phyloP scores from a whole-genome alignment of 1,140 invertebrate species.

The Neodiprion virginianus region DNA sequence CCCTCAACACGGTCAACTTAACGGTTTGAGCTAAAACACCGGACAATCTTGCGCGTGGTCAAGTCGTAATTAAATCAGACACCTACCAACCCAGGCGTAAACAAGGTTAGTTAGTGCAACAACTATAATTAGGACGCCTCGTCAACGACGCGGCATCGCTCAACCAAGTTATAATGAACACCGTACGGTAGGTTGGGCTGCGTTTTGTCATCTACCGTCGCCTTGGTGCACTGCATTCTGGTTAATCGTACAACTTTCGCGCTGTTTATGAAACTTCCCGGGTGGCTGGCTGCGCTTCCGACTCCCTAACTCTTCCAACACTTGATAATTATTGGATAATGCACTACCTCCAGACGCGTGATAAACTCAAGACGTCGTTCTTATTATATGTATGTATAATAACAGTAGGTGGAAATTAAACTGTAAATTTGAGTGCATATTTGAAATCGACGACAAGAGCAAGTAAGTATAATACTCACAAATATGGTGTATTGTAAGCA shows the following conservation, averaged over 20 bases:
- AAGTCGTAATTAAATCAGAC: constrained; percentile 43
- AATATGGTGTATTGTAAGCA: no score
- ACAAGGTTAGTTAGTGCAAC: constrained; percentile 57
- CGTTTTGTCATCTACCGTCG: constrained; percentile 25
- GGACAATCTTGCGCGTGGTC: constrained; percentile 20
- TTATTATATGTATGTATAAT: no score
- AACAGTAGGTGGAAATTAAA: no score
- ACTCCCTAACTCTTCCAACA: no score
- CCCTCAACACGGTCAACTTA: neutral
- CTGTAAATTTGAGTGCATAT: no score
- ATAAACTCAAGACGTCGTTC: no score
- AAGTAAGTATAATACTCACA: no score
- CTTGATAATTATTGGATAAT: no score
- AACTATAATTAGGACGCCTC: constrained; percentile 53
- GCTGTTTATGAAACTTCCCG: neutral
- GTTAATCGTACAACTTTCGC: constrained; percentile 49
- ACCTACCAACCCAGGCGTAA: constrained; percentile 33
- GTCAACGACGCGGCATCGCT: constrained; percentile 48
- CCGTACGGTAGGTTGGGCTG: constrained; percentile 18
- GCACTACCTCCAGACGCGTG: no score
- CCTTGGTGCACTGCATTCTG: constrained; percentile 27
- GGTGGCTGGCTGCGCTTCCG: no score
- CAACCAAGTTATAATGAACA: constrained; percentile 52
- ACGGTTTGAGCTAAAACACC: neutral
- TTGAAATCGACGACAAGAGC: no score